Percentiles rank a stretch among this genome's conserved stretches.
Conservation (phyloP, 2,888 invertebrate genomes). For the Allygus modestus region DNA sequence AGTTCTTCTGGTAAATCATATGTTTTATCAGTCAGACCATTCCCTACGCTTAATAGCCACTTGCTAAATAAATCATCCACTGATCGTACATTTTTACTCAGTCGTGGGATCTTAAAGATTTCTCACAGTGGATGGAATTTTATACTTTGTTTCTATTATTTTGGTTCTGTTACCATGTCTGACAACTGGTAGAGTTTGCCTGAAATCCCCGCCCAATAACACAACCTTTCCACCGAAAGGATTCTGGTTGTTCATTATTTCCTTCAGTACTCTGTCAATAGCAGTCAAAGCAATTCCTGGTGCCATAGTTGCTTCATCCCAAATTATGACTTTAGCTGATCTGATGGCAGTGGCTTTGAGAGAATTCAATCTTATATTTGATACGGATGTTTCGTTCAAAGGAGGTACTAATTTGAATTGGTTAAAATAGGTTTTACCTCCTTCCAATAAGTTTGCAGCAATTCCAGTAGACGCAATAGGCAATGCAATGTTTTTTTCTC, state of each 20-base stretch:
- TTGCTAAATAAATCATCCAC: constrained; percentile 25
- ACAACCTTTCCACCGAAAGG: constrained; percentile 70
- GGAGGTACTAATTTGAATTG: constrained; percentile 11
- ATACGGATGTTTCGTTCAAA: constrained; percentile 37
- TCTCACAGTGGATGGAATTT: constrained; percentile 9
- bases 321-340: constrained; percentile 6
- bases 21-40: constrained; percentile 37
- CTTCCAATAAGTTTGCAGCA: constrained; percentile 42
- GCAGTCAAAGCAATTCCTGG: constrained; percentile 20
- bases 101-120: constrained; percentile 1
- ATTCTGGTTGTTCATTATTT: constrained; percentile 59
- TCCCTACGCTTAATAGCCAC: constrained; percentile 35
- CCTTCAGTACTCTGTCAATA: constrained; percentile 3
- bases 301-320: constrained; percentile 11
- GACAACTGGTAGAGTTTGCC: constrained; percentile 58
- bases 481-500: constrained; percentile 18
- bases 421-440: constrained; percentile 41
- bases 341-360: constrained; percentile 4
- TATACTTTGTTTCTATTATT: constrained; percentile 9
- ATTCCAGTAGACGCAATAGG: constrained; percentile 45
- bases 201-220: constrained; percentile 59
- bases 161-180: constrained; percentile 29
- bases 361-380: constrained; percentile 26
- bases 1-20: constrained; percentile 29
- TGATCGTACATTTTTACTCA: constrained; percentile 35